Conservation (phyloP, 2,888 invertebrate genomes). For the Leucozona laternaria region DNA sequence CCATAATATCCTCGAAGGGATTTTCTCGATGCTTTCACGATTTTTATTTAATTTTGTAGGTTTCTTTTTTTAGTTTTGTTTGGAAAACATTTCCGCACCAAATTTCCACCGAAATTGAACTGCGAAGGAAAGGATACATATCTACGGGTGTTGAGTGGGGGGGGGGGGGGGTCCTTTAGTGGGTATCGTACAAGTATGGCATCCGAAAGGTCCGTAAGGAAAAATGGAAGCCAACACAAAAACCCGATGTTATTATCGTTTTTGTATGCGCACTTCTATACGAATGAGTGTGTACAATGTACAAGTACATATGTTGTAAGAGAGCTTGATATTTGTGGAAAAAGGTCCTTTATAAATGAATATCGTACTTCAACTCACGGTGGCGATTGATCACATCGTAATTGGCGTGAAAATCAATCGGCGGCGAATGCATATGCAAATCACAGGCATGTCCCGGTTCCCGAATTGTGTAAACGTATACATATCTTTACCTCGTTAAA, state of each 20-base stretch:
- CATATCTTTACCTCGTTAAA: slow-evolving; percentile 35
- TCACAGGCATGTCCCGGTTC: slow-evolving; percentile 16
- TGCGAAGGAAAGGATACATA: slow-evolving; percentile 24
- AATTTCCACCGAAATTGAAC: slow-evolving; percentile 25
- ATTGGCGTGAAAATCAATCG: slow-evolving; percentile 62
- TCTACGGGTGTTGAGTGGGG: neutral
- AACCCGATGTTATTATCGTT: slow-evolving; percentile 47
- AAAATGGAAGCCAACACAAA: neutral
- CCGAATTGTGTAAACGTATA: neutral
- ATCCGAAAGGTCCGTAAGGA: neutral
- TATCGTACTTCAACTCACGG: slow-evolving; percentile 55
- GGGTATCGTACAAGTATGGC: too few species aligned
- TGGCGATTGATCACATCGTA: slow-evolving; percentile 60
- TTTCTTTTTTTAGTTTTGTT: neutral
- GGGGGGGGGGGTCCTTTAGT: neutral
- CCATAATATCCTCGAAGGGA: slow-evolving; percentile 52
- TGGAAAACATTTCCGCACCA: slow-evolving; percentile 29
- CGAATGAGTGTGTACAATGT: neutral
- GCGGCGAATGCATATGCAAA: slow-evolving; percentile 47
- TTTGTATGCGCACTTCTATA: neutral
- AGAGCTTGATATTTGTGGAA: neutral
- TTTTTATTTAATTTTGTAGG: slow-evolving; percentile 22
- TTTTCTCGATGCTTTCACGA: slow-evolving; percentile 30
- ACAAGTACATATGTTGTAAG: neutral
- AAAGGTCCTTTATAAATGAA: slow-evolving; percentile 49